phyloP scores from a whole-genome alignment of 2,797 vertebrate genomes.

The Paratrypauchen microcephalus region DNA sequence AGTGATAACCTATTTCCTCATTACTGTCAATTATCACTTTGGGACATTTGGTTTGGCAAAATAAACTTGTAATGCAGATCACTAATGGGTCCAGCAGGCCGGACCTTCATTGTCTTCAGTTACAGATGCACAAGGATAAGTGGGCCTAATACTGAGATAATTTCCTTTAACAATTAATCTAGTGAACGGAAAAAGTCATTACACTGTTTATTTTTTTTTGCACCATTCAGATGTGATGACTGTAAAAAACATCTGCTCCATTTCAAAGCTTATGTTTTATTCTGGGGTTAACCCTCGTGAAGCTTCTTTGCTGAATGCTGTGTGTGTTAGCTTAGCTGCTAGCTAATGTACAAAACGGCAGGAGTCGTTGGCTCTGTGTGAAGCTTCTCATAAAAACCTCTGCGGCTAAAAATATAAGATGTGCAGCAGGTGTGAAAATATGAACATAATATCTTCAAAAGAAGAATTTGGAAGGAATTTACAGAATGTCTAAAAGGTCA shows the following conservation, averaged over 20 bases:
- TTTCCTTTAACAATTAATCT: constrained; percentile 15
- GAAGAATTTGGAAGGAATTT: constrained; percentile 1
- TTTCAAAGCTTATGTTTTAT: constrained; percentile 2
- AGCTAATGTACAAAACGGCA: neutral
- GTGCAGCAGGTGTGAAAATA: constrained; percentile 3
- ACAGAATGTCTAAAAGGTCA: neutral
- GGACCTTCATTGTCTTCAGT: neutral
- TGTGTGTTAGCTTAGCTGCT: neutral
- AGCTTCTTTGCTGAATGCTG: neutral
- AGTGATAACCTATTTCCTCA: constrained; percentile 14
- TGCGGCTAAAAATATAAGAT: neutral
- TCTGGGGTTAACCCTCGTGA: constrained; percentile 13
- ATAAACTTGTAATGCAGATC: constrained; percentile 6
- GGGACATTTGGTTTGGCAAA: constrained; percentile 12
- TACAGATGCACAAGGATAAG: constrained; percentile 11
- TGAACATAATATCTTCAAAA: neutral
- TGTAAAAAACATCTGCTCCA: constrained; percentile 17
- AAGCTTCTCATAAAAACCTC: constrained; percentile 11
- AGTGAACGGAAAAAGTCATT: constrained; percentile 6
- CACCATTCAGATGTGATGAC: neutral
- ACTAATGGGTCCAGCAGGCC: constrained; percentile 2
- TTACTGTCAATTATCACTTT: constrained; percentile 16
- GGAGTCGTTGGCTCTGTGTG: constrained; percentile 12
- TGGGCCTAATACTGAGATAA: neutral
- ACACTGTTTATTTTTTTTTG: neutral